A percentile compares a stretch with the other conserved stretches of the same genome.
Conservation (phyloP, 2,797 vertebrate genomes). For the Perodicticus potto region DNA sequence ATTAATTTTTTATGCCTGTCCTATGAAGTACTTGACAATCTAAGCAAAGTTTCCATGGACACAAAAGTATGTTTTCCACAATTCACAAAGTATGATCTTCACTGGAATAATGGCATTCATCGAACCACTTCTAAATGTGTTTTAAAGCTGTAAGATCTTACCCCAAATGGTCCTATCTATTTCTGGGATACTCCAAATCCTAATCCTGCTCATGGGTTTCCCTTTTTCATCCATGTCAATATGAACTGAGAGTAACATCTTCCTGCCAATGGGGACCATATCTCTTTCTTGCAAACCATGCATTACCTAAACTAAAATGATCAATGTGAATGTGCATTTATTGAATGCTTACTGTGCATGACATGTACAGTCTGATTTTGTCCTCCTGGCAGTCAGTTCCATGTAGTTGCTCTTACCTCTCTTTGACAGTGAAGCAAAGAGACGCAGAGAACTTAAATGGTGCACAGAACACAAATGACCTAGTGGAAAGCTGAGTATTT, state of each 20-base stretch:
- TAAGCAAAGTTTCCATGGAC: not conserved
- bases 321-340: conserved; percentile 26
- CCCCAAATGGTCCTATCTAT: not conserved
- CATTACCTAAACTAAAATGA: not conserved
- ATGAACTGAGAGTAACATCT: not conserved
- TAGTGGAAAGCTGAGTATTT: not conserved
- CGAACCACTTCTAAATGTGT: not conserved
- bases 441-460: not conserved
- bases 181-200: not conserved
- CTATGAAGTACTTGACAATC: not conserved
- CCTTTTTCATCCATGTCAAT: not conserved
- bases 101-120: not conserved
- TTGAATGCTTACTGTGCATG: not conserved
- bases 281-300: not conserved
- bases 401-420: not conserved
- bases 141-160: not conserved
- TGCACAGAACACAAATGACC: not conserved
- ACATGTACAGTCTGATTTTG: not conserved
- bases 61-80: not conserved
- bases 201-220: not conserved
- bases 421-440: not conserved
- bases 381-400: not conserved
- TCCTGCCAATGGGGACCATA: not conserved
- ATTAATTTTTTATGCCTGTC: not conserved
- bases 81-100: not conserved